phyloP scores from a whole-genome alignment of 2,888 invertebrate species.

The Eurytoma adleriae region DNA sequence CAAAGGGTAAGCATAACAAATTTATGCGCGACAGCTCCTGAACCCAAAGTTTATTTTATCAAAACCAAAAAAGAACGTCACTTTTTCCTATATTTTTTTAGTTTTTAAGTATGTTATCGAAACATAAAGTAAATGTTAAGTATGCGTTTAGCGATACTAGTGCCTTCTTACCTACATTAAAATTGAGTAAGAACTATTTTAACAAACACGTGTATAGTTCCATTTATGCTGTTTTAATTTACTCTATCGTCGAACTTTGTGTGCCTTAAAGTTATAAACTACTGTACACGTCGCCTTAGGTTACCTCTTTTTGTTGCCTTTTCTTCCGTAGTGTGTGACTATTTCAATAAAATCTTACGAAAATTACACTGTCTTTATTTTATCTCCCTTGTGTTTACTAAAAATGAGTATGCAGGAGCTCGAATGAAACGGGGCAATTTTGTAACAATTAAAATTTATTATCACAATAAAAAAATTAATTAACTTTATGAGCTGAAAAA shows the following conservation, averaged over 20 bases:
- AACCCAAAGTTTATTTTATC: constrained; percentile 23
- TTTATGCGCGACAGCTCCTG: constrained; percentile 2
- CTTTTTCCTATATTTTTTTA: constrained; percentile 27
- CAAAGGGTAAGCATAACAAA: background rate
- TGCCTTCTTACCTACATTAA: constrained; percentile 28
- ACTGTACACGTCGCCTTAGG: constrained; percentile 5
- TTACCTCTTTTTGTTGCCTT: constrained; percentile 31
- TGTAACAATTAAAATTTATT: constrained; percentile 38
- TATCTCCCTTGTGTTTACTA: background rate
- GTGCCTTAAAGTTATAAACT: constrained; percentile 29
- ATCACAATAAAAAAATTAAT: constrained; percentile 9
- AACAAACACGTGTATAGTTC: constrained; percentile 22
- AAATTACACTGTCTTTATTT: constrained; percentile 1
- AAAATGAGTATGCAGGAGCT: background rate
- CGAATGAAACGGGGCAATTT: background rate
- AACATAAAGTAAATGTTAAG: constrained; percentile 18
- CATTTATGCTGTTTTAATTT: constrained; percentile 34
- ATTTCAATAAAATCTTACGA: constrained; percentile 45
- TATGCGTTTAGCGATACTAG: constrained; percentile 33
- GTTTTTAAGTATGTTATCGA: constrained; percentile 14
- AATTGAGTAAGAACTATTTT: constrained; percentile 25
- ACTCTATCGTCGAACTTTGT: background rate
- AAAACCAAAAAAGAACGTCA: constrained; percentile 16
- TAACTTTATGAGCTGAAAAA: background rate
- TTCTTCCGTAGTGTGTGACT: constrained; percentile 32